These are phyloP conservation scores for Kudoa iwatai DNA, from an alignment of 30 jellyfish, hydroid and myxozoan genomes.

Conservation along the genomic window DNA sequence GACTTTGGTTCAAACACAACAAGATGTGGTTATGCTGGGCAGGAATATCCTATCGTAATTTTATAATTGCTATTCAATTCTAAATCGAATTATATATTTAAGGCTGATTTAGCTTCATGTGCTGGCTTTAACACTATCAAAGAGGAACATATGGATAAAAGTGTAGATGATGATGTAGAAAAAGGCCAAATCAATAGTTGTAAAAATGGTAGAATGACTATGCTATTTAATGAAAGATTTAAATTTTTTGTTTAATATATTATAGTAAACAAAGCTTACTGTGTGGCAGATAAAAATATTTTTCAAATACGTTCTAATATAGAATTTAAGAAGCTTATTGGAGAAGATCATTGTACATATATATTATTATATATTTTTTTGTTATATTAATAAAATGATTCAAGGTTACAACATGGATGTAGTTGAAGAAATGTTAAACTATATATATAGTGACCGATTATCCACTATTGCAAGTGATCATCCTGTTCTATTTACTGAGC, in stretches of 20 bases:
- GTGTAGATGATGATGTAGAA: no score
- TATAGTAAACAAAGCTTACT: background rate
- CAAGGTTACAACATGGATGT: slow-evolving; percentile 88
- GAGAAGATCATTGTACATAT: background rate
- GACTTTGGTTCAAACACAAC: slow-evolving; percentile 75
- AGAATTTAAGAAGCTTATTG: background rate
- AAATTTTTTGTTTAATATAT: background rate
- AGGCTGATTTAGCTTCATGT: no score
- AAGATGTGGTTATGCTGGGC: slow-evolving; percentile 89
- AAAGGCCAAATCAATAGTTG: no score
- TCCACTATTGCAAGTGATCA: slow-evolving; percentile 36
- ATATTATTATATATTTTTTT: no score
- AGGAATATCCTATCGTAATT: slow-evolving; percentile 65
- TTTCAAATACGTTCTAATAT: background rate
- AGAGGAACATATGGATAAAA: no score
- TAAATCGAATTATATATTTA: no score
- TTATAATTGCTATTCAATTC: no score
- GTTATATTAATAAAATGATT: no score
- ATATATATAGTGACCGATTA: slow-evolving; percentile 25
- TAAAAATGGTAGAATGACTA: background rate
- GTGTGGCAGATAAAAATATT: background rate
- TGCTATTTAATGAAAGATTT: background rate
- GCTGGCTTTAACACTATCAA: no score
- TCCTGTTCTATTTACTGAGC: slow-evolving; percentile 79
- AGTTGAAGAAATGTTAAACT: slow-evolving; percentile 34